These are phyloP conservation scores for Cavia aperea DNA, from an alignment of 2,113 vertebrate species.

Conservation along the genomic window DNA sequence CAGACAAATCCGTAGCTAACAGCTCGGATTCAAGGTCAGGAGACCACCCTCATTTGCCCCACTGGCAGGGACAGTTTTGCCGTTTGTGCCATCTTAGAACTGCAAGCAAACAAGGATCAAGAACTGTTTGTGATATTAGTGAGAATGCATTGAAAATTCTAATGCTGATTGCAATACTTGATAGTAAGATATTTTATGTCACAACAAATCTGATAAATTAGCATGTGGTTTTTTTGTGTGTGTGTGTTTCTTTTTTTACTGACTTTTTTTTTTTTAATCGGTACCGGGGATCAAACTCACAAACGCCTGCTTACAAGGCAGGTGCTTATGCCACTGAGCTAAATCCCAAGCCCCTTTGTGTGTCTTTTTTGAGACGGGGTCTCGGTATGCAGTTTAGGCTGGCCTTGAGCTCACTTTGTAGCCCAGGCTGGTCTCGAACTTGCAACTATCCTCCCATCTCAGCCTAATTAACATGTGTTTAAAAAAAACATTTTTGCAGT, in stretches of 20 bases:
- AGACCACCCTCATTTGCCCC: slow-evolving; percentile 23
- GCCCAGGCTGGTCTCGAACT: too few species aligned
- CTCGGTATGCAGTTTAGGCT: too few species aligned
- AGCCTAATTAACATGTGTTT: too few species aligned
- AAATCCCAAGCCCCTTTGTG: too few species aligned
- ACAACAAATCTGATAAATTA: neutral
- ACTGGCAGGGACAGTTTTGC: slow-evolving; percentile 52
- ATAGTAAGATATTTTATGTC: neutral
- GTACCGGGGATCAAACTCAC: too few species aligned
- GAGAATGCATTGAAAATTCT: slow-evolving; percentile 18
- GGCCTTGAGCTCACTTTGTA: too few species aligned
- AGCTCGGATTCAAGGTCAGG: slow-evolving; percentile 56
- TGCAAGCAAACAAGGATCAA: slow-evolving; percentile 10
- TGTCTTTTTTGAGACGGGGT: too few species aligned
- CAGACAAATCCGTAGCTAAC: slow-evolving; percentile 45
- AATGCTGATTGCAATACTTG: slow-evolving; percentile 15
- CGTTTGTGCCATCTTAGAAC: slow-evolving; percentile 30
- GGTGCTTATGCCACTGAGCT: too few species aligned
- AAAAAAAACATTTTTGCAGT: neutral
- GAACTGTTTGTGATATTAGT: neutral
- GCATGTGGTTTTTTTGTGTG: neutral
- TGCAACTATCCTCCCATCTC: too few species aligned
- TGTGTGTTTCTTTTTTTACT: too few species aligned
- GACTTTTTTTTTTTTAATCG: too few species aligned
- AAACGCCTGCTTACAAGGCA: too few species aligned